These are phyloP conservation scores for Pandemis corylana DNA, from an alignment of 2,888 invertebrate genomes.

Conservation along the genomic window DNA sequence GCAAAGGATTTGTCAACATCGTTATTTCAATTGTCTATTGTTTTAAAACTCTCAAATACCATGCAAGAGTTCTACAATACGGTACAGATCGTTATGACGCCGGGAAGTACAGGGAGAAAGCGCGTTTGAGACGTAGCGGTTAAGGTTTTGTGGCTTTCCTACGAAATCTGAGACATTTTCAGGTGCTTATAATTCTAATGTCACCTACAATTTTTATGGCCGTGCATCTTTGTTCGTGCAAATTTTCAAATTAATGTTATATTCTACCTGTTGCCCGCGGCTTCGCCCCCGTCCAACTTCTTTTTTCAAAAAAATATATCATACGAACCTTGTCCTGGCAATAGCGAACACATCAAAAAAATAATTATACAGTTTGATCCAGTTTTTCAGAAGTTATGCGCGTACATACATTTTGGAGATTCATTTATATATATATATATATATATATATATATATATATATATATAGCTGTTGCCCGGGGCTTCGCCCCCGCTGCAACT, in stretches of 20 bases:
- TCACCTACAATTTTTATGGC: not conserved
- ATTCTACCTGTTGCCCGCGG: not conserved
- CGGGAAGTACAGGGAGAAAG: conserved; percentile 45
- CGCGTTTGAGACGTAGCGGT: conserved; percentile 45
- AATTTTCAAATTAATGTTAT: not conserved
- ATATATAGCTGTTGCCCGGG: no score
- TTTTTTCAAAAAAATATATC: no score
- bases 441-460: no score
- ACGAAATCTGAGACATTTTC: conserved; percentile 30
- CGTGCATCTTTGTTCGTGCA: not conserved
- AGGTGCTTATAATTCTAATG: not conserved
- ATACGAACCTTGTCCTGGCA: no score
- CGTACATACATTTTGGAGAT: no score
- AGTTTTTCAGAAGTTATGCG: no score
- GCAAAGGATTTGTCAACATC: conserved; percentile 80
- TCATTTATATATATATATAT: no score
- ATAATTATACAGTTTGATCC: no score
- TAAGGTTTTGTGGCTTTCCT: conserved; percentile 47
- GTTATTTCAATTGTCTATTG: conserved; percentile 65
- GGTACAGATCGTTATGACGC: conserved; percentile 35
- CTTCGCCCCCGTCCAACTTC: no score
- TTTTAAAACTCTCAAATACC: conserved; percentile 46
- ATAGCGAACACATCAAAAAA: no score
- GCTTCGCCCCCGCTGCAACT: no score
- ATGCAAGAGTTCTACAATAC: conserved; percentile 10